phyloP scores from a whole-genome alignment of 2,113 vertebrate genomes.

The Glareola pratincola region DNA sequence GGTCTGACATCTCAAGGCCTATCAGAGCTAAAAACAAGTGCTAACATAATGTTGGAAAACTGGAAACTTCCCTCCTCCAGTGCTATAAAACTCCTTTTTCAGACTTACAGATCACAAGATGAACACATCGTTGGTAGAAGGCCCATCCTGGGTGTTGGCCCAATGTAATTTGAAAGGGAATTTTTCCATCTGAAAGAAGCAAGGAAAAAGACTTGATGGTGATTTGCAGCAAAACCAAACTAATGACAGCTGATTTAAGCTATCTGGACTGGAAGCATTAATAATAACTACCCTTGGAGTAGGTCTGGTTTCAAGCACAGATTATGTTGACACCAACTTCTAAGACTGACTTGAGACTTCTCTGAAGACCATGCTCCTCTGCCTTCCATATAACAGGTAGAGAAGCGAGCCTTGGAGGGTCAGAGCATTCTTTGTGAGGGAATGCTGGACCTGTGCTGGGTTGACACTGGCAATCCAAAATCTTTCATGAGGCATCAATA shows the following conservation, averaged over 20 bases:
- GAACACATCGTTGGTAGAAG: neutral
- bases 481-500: neutral
- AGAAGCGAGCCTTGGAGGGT: neutral
- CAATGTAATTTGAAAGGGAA: neutral
- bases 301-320: neutral
- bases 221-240: neutral
- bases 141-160: neutral
- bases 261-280: neutral
- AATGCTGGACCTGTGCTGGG: neutral
- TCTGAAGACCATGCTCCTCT: neutral
- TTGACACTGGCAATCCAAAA: neutral
- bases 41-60: neutral
- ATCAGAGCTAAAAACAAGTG: slow-evolving; percentile 22
- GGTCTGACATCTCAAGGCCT: slow-evolving; percentile 26
- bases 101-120: neutral
- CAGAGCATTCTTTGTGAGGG: neutral
- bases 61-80: neutral
- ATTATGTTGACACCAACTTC: neutral
- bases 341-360: neutral
- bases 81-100: slow-evolving; percentile 18
- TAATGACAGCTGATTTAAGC: neutral
- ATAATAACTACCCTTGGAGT: neutral
- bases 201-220: neutral
- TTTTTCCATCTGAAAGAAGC: neutral
- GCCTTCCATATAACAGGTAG: neutral